These are phyloP conservation scores for Phalloptychus januarius DNA, from an alignment of 2,797 vertebrate species.

Conservation along the genomic window DNA sequence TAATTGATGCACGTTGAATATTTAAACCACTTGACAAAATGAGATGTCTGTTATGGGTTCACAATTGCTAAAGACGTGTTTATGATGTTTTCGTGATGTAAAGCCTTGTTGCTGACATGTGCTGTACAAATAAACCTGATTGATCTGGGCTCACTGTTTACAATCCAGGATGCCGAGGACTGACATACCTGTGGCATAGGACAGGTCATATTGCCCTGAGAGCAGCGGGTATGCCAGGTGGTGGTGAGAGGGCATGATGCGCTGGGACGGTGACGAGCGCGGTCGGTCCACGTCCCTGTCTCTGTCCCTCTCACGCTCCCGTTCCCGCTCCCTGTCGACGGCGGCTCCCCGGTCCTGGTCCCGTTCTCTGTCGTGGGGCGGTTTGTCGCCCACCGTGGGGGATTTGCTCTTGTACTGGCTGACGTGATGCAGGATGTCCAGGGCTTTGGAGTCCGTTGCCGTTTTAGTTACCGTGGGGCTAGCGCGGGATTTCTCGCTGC, in stretches of 20 bases:
- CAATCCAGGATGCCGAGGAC: not conserved
- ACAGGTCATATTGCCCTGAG: constrained; percentile 95
- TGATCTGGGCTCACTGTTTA: constrained; percentile 8
- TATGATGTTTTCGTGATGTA: too few relatives aligned
- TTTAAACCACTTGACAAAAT: too few relatives aligned
- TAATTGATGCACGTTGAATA: too few relatives aligned
- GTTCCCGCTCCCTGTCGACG: constrained; percentile 83
- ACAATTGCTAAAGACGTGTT: too few relatives aligned
- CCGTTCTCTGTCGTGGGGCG: constrained; percentile 86
- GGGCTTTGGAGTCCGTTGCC: constrained; percentile 91
- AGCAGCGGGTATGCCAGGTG: constrained; percentile 95
- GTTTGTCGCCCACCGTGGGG: constrained; percentile 95
- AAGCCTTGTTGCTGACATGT: not conserved
- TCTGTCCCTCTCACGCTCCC: constrained; percentile 75
- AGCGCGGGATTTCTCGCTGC: constrained; percentile 89
- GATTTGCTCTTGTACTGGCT: constrained; percentile 99
- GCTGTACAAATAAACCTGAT: too few relatives aligned
- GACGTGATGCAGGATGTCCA: constrained; percentile 95
- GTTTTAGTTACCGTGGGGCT: constrained; percentile 92
- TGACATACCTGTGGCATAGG: constrained; percentile 93
- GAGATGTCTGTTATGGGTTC: too few relatives aligned
- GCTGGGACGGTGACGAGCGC: constrained; percentile 95
- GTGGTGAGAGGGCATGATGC: constrained; percentile 96
- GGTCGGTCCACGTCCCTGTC: constrained; percentile 88
- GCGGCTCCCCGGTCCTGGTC: constrained; percentile 81